Conservation (phyloP, 2,797 vertebrate species). For the Cryptoblepharus egeriae region DNA sequence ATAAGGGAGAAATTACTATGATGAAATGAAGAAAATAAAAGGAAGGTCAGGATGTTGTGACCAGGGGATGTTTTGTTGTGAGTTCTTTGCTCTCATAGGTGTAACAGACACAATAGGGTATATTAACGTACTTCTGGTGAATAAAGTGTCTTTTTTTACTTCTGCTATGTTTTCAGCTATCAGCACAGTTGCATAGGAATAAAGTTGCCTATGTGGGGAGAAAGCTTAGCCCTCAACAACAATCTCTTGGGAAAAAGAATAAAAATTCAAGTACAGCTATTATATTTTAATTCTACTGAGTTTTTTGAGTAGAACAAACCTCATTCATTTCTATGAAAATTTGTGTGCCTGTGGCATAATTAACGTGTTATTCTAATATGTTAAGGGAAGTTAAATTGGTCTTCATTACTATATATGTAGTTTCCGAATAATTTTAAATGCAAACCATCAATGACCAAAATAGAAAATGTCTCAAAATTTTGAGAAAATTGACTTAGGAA, state of each 20-base stretch:
- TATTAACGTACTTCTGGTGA: constrained; percentile 3
- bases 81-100: background rate
- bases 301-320: background rate
- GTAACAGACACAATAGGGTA: background rate
- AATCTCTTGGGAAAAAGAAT: background rate
- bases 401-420: background rate
- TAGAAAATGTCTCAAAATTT: too few relatives aligned
- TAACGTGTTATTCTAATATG: background rate
- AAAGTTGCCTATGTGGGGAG: too few relatives aligned
- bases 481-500: too few relatives aligned
- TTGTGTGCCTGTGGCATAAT: background rate
- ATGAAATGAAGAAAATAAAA: background rate
- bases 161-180: background rate
- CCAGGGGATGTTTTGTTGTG: background rate
- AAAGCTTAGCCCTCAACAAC: too few relatives aligned
- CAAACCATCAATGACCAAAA: background rate
- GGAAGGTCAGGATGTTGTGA: background rate
- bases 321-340: background rate
- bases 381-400: background rate
- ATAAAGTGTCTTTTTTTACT: background rate
- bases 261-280: background rate
- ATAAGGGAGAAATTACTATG: constrained; percentile 29
- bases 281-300: background rate
- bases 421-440: background rate
- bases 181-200: too few relatives aligned